A percentile compares a stretch with the other conserved stretches of the same genome.
Evolutionary conservation across 2,113 vertebrate genomes (phyloP).

Genomic region (Oncorhynchus mykiss): DNA sequence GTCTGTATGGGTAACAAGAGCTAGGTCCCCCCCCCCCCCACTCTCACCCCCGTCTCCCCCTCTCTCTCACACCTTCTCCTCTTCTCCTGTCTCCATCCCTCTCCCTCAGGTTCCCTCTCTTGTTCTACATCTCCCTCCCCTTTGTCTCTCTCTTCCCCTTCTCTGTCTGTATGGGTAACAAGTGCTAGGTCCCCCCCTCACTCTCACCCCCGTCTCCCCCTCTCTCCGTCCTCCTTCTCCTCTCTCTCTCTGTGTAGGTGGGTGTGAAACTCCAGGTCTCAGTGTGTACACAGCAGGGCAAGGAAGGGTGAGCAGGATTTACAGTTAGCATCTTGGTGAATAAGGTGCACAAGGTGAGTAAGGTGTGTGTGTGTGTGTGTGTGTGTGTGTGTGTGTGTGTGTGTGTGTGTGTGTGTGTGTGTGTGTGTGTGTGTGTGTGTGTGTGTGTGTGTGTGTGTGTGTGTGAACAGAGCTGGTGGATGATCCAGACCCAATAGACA

Average conservation of each 20-base stretch:
- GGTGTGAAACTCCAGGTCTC: slow-evolving; percentile 26
- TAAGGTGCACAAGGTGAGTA: slow-evolving; percentile 36
- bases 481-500: slow-evolving; percentile 7
- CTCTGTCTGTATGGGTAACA: too few relatives aligned
- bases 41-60: slow-evolving; percentile 9
- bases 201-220: slow-evolving; percentile 4
- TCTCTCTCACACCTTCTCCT: slow-evolving; percentile 25
- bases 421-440: too few relatives aligned
- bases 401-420: not conserved
- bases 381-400: not conserved
- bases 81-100: not conserved
- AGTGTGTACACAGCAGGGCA: slow-evolving; percentile 42
- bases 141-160: too few relatives aligned
- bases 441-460: not conserved
- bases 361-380: not conserved
- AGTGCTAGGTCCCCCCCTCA: too few relatives aligned
- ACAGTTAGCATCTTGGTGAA: slow-evolving; percentile 54
- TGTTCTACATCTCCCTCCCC: too few relatives aligned
- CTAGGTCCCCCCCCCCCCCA: too few relatives aligned
- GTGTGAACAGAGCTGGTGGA: not conserved
- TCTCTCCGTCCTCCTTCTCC: slow-evolving; percentile 19
- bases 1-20: too few relatives aligned
- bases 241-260: slow-evolving; percentile 24
- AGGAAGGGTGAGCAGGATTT: slow-evolving; percentile 60
- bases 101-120: too few relatives aligned